Evolutionary conservation across 2,888 invertebrate species (phyloP).

Genomic region (Druceiella hillmani): DNA sequence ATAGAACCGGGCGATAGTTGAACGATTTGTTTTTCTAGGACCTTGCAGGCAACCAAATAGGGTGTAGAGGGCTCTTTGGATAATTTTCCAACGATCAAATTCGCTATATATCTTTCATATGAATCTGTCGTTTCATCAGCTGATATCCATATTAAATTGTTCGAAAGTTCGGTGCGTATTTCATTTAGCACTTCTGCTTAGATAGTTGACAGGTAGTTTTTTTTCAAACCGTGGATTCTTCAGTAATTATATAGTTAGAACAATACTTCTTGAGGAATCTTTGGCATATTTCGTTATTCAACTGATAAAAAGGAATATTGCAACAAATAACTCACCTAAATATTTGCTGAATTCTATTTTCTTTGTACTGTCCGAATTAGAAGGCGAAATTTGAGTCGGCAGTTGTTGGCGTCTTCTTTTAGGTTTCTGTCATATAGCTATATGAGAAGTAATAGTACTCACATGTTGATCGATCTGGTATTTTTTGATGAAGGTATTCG

Average conservation of each 20-base stretch:
- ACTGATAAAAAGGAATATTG: conserved; percentile 1
- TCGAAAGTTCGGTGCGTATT: conserved; percentile 1
- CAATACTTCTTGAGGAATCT: not conserved
- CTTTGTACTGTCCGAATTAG: not conserved
- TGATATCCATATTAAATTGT: not conserved
- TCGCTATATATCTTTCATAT: too few relatives aligned
- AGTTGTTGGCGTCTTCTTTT: not conserved
- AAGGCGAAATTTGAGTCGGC: too few relatives aligned
- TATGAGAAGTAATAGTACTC: not conserved
- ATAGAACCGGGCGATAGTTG: conserved; percentile 1
- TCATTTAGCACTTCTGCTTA: not conserved
- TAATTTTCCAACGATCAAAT: too few relatives aligned
- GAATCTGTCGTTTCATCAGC: not conserved
- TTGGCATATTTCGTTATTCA: not conserved
- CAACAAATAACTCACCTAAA: not conserved
- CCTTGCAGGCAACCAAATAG: not conserved
- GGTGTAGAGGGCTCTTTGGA: not conserved
- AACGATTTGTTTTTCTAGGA: not conserved
- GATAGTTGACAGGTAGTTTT: not conserved
- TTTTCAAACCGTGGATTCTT: not conserved
- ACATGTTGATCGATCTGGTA: not conserved
- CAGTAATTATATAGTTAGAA: not conserved
- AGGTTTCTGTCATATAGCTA: not conserved
- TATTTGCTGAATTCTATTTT: not conserved
- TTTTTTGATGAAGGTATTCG: conserved; percentile 1